Evolutionary conservation across 2,113 vertebrate species (phyloP), one percentile per base, ranked within the genome.

Genomic region (Chaetura pelagica): DNA sequence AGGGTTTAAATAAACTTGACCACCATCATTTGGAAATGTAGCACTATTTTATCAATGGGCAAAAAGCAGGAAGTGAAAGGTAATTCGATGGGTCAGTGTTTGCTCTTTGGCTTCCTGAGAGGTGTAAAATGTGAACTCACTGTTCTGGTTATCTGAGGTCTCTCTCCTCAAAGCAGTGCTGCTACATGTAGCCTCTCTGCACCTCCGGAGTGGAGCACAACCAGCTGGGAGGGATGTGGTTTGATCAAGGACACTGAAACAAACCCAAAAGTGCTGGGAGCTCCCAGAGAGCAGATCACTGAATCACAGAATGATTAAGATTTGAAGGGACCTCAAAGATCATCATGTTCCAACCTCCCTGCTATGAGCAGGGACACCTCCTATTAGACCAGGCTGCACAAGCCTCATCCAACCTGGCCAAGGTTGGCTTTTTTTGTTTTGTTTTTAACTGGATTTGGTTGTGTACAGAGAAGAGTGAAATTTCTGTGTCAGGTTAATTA

Each of bases 211-310:
- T 1, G 3, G 21, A 57, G 85, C 80, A 82, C 91, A 72, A 26
- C 63, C 59, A 49, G 35, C 59, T 58, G 79, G 48, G n/a, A 34
- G 55, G 58, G 57, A 46, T 11, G 76, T 4, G 1, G 16, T 35
- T 54, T 32, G 38, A 62, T 72, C 93, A 95, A 94, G 96, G 95
- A 30, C 92, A 27, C 30, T 18, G 73, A 83, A 92, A 84, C 92
- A 94, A 74, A 84, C 61, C 38, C 38, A 26, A 20, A 34, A n/a
- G 66, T 40, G 42, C 66, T 4, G 13, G 40, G 5, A 84, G 80
- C 81, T 81, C 35, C 34, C 8, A 1, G n/a, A 63, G 76, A 76
- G 87, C 93, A 42, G 40, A 42, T 42, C 40, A 42, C 14, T 12
- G 40, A 42, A 42, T 10, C 40, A 42, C 14, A 42, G 40, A 42